Conservation (phyloP, 37 sponge, comb jelly and placozoan species). For the Axinella damicornis region DNA sequence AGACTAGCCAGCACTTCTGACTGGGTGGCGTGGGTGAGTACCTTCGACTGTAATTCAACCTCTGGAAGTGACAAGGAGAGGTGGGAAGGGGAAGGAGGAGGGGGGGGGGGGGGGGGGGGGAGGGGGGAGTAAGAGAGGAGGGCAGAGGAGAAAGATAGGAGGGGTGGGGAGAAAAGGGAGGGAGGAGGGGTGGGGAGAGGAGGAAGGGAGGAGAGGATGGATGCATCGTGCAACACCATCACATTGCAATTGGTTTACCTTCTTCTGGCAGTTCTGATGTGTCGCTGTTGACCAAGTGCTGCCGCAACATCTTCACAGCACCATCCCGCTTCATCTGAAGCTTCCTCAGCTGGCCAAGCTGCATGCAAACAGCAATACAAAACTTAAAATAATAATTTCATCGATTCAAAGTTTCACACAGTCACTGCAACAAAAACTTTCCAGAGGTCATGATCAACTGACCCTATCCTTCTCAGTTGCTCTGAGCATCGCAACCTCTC, state of each 20-base stretch:
- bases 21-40: conserved; percentile 9
- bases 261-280: not conserved
- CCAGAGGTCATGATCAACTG: no score
- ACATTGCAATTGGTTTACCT: not conserved
- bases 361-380: not conserved
- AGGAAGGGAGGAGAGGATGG: no score
- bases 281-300: not conserved
- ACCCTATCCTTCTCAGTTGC: conserved; percentile 15
- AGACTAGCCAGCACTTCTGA: conserved; percentile 53
- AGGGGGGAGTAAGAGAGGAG: not conserved
- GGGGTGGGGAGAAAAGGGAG: no score
- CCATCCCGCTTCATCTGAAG: conserved; percentile 32
- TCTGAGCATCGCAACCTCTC: conserved; percentile 11
- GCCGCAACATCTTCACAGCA: conserved; percentile 11
- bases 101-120: not conserved
- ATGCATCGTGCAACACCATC: no score
- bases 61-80: not conserved
- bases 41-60: not conserved
- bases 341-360: conserved; percentile 43
- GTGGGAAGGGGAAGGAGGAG: not conserved
- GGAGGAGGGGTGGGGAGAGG: no score
- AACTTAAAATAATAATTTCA: no score
- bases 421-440: no score
- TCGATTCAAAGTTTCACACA: no score
- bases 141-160: no score